A percentile compares a stretch with the other conserved stretches of the same genome.
Conservation (phyloP, 2,888 invertebrate species). For the Mimumesa dahlbomi region DNA sequence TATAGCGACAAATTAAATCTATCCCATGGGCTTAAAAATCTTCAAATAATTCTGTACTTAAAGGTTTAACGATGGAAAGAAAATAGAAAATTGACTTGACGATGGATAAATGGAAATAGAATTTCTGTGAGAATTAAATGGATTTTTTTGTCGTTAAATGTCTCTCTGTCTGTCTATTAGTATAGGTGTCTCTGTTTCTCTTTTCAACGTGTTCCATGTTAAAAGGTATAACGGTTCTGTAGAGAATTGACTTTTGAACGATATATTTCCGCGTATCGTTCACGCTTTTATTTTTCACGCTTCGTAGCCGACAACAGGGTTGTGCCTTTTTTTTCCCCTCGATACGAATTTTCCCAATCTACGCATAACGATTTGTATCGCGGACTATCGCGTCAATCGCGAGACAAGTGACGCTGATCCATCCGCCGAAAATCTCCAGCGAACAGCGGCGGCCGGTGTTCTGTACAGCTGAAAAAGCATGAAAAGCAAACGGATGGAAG, state of each 20-base stretch:
- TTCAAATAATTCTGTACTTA: no score
- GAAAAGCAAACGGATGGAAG: conserved; percentile 1
- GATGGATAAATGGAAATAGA: no score
- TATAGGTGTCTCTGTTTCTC: no score
- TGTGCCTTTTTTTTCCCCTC: conserved; percentile 27
- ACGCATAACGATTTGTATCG: conserved; percentile 40
- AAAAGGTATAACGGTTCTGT: neutral
- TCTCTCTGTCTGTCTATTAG: no score
- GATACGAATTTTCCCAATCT: conserved; percentile 29
- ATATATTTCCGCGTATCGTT: conserved; percentile 36
- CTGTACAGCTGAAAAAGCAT: conserved; percentile 8
- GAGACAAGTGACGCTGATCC: conserved; percentile 33
- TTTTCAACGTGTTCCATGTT: neutral
- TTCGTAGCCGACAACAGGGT: neutral
- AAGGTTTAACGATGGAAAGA: no score
- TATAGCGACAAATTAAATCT: no score
- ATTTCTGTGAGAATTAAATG: no score
- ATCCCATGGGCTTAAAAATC: no score
- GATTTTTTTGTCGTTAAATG: no score
- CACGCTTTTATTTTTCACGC: neutral
- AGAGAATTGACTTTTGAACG: neutral
- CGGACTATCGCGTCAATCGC: conserved; percentile 29
- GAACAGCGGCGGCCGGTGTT: neutral
- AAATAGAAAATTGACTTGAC: no score
- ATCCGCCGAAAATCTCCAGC: conserved; percentile 1